phyloP scores from a whole-genome alignment of 2,888 invertebrate genomes.

The Lasius fuliginosus region DNA sequence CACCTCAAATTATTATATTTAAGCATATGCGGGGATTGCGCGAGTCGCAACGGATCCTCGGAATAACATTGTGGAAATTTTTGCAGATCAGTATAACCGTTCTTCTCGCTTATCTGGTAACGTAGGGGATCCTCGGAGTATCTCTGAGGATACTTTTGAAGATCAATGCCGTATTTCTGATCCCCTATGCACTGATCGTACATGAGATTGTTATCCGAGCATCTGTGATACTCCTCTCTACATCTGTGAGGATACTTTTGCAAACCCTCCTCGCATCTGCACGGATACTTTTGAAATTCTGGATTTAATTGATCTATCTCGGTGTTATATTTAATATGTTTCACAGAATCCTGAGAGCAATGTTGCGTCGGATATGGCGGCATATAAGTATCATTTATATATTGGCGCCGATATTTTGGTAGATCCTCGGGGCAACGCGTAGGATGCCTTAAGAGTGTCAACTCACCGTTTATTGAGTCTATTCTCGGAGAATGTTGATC shows the following conservation, averaged over 20 bases:
- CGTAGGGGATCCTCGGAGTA: conserved; percentile 80
- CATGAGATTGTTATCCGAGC: conserved; percentile 83
- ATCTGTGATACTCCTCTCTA: conserved; percentile 84
- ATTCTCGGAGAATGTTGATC: conserved; percentile 82
- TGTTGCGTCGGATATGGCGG: conserved; percentile 78
- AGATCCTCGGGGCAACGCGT: conserved; percentile 77
- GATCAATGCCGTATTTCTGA: conserved; percentile 78
- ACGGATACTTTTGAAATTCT: conserved; percentile 80
- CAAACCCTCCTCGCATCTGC: conserved; percentile 83
- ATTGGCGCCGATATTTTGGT: conserved; percentile 79
- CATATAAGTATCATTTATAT: conserved; percentile 76
- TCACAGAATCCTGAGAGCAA: conserved; percentile 77
- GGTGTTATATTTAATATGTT: conserved; percentile 69
- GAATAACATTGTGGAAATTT: conserved; percentile 83
- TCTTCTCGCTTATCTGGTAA: conserved; percentile 76
- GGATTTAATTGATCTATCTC: conserved; percentile 70
- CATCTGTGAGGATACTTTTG: conserved; percentile 84
- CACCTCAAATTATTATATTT: conserved; percentile 83
- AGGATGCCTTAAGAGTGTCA: conserved; percentile 79
- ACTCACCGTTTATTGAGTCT: conserved; percentile 86
- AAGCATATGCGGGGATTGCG: conserved; percentile 77
- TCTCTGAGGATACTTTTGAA: conserved; percentile 81
- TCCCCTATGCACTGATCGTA: conserved; percentile 78
- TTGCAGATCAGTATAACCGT: conserved; percentile 78
- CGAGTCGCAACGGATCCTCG: conserved; percentile 79